Evolutionary conservation across 1,140 invertebrate genomes (phyloP).

Genomic region (Drosophila nigrodunni): DNA sequence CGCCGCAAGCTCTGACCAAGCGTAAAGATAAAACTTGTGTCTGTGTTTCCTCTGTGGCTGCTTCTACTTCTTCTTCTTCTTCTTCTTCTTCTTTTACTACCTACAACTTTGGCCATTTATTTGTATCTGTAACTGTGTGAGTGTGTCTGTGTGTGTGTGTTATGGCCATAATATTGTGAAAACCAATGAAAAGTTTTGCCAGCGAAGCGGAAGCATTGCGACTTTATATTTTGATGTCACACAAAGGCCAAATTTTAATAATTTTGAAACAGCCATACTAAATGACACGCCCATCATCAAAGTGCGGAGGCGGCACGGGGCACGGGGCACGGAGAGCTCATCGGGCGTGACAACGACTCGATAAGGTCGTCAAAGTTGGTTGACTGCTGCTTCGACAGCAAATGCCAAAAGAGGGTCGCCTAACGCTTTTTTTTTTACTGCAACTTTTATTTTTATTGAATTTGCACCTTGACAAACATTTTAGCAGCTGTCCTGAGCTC

Average conservation of each 20-base stretch:
- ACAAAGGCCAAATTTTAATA: conserved; percentile 56
- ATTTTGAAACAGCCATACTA: conserved; percentile 46
- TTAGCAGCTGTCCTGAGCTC: conserved; percentile 40
- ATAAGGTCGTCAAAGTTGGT: conserved; percentile 55
- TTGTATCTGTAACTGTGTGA: conserved; percentile 1
- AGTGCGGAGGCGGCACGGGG: neutral
- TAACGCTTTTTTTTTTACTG: conserved; percentile 18
- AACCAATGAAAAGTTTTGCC: conserved; percentile 46
- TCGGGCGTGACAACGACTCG: conserved; percentile 53
- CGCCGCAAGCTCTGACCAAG: conserved; percentile 48
- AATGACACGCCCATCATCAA: conserved; percentile 49
- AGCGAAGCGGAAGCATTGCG: conserved; percentile 29
- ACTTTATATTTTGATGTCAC: conserved; percentile 49
- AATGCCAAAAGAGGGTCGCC: conserved; percentile 33
- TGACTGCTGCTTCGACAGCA: conserved; percentile 36
- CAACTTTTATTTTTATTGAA: conserved; percentile 51
- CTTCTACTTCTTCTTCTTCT: conserved; percentile 16
- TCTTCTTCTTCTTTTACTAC: conserved; percentile 11
- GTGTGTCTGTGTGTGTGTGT: conserved; percentile 32
- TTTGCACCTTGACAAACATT: conserved; percentile 56
- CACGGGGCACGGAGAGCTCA: neutral
- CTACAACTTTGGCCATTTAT: conserved; percentile 49
- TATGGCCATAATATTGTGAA: conserved; percentile 54
- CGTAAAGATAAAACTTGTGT: conserved; percentile 60
- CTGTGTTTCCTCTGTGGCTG: conserved; percentile 32